Evolutionary conservation across 2,797 vertebrate genomes (phyloP).

Genomic region (Hypotaenidia okinawae): DNA sequence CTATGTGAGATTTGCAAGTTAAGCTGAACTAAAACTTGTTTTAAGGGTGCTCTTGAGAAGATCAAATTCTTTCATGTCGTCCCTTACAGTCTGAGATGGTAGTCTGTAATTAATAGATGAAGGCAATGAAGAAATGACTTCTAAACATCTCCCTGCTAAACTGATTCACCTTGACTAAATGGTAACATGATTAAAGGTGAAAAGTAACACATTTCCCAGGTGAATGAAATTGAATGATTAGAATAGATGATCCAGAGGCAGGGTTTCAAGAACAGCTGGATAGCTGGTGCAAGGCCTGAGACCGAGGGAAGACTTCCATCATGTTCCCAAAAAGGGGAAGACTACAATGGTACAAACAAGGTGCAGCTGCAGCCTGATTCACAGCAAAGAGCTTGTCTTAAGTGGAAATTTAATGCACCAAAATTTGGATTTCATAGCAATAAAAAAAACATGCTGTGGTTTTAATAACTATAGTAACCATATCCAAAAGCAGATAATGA

Average conservation of each 20-base stretch:
- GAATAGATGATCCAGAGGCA: background rate
- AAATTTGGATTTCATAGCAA: background rate
- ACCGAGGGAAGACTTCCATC: background rate
- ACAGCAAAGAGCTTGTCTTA: background rate
- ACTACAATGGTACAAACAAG: background rate
- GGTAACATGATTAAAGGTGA: background rate
- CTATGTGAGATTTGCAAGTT: background rate
- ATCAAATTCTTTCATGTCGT: background rate
- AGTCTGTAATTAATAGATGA: constrained; percentile 7
- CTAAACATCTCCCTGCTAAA: background rate
- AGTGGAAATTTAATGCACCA: background rate
- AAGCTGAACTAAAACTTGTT: background rate
- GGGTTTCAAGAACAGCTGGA: background rate
- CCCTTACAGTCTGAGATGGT: background rate
- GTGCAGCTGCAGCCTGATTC: background rate
- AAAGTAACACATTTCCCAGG: background rate
- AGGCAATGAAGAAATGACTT: background rate
- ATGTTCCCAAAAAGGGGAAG: background rate
- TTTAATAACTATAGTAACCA: background rate
- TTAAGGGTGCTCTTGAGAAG: background rate
- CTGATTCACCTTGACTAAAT: background rate
- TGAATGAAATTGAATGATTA: background rate
- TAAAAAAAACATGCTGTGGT: background rate
- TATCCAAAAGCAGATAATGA: background rate
- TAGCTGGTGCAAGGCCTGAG: background rate